Percentiles rank a stretch among this genome's conserved stretches.
phyloP scores from a whole-genome alignment of 2,797 vertebrate genomes.

The Thamnophis elegans region DNA sequence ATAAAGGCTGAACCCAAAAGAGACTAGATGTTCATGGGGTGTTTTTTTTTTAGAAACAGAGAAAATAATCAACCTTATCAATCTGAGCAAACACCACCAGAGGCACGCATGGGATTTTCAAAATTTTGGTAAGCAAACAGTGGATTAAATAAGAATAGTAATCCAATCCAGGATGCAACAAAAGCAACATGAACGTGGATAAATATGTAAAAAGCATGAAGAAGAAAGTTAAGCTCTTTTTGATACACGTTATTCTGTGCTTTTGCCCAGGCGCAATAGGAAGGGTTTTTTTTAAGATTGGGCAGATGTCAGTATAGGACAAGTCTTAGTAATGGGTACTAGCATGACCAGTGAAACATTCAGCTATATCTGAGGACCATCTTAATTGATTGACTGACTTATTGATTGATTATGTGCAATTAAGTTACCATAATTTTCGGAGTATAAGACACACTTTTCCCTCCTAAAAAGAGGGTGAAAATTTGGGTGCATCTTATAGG shows the following conservation, averaged over 20 bases:
- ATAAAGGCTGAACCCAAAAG: background rate
- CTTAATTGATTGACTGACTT: too few species aligned
- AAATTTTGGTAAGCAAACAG: background rate
- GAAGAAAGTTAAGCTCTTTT: background rate
- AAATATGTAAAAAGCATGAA: background rate
- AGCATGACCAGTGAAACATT: background rate
- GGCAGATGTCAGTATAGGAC: background rate
- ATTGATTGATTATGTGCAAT: background rate
- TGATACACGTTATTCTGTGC: background rate
- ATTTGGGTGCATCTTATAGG: too few species aligned
- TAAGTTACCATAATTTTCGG: background rate
- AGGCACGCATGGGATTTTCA: background rate
- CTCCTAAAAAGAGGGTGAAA: too few species aligned
- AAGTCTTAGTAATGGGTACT: background rate
- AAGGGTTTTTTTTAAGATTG: background rate
- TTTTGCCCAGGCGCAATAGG: background rate
- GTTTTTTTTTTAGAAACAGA: background rate
- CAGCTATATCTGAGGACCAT: background rate
- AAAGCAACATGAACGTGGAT: background rate
- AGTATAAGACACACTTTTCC: too few species aligned
- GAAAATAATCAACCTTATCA: background rate
- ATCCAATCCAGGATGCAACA: background rate
- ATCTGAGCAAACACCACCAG: background rate
- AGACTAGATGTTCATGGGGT: background rate
- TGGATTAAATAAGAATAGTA: background rate